phyloP scores from a whole-genome alignment of 2,797 vertebrate genomes.

The Pangasius macronema region DNA sequence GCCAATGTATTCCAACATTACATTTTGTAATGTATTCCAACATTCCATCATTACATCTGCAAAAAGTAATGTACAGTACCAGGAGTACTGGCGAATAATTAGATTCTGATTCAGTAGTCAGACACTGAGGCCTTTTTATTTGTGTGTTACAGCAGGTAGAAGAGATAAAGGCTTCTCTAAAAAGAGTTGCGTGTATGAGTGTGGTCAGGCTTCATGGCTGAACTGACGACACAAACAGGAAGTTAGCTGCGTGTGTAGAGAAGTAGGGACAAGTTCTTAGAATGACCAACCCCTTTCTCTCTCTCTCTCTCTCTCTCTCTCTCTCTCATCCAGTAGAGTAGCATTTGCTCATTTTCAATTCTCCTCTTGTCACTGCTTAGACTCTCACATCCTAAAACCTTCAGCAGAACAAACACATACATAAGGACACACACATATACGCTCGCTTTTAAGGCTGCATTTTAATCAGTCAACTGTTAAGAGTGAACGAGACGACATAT shows the following conservation, averaged over 20 bases:
- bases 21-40: neutral
- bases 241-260: slow-evolving; percentile 69
- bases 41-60: neutral
- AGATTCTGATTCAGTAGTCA: neutral
- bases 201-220: slow-evolving; percentile 55
- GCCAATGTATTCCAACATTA: neutral
- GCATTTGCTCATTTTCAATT: slow-evolving; percentile 42
- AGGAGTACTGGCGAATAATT: neutral
- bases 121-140: neutral
- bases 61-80: neutral
- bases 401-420: slow-evolving; percentile 7
- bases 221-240: slow-evolving; percentile 71
- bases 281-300: slow-evolving; percentile 70
- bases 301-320: slow-evolving; percentile 35
- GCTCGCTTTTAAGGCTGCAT: neutral
- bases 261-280: slow-evolving; percentile 75
- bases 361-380: slow-evolving; percentile 32
- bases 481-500: neutral
- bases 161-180: slow-evolving; percentile 18
- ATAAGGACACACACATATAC: neutral
- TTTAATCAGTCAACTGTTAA: neutral
- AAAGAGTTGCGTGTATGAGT: slow-evolving; percentile 22
- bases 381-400: slow-evolving; percentile 43
- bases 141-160: slow-evolving; percentile 5
- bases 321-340: slow-evolving; percentile 32